Percentiles rank a stretch among this genome's conserved stretches.
Conservation (phyloP, 2,113 vertebrate species). For the Eleginops maclovinus region DNA sequence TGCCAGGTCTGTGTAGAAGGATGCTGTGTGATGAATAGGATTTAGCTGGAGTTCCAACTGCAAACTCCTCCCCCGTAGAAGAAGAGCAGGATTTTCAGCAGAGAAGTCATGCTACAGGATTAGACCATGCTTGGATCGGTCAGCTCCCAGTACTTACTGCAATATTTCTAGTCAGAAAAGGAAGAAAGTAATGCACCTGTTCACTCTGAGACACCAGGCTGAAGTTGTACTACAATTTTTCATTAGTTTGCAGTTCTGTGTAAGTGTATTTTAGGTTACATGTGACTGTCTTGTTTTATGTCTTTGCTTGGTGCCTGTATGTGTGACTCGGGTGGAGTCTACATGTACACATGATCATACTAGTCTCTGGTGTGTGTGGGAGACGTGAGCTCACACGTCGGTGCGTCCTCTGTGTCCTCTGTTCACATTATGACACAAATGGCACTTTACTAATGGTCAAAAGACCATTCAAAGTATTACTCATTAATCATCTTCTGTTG, state of each 20-base stretch:
- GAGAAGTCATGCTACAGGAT: slow-evolving; percentile 75
- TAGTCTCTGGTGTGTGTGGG: not conserved
- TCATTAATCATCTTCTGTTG: slow-evolving; percentile 20
- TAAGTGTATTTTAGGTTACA: slow-evolving; percentile 50
- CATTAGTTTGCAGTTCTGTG: slow-evolving; percentile 36
- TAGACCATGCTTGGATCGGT: slow-evolving; percentile 70
- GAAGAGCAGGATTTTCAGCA: slow-evolving; percentile 70
- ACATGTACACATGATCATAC: not conserved
- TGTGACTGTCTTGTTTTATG: not conserved
- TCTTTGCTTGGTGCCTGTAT: slow-evolving; percentile 8
- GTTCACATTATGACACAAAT: slow-evolving; percentile 22
- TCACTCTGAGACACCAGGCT: slow-evolving; percentile 25
- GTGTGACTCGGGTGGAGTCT: slow-evolving; percentile 17
- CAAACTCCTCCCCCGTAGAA: slow-evolving; percentile 50
- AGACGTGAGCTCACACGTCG: slow-evolving; percentile 13
- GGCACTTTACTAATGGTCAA: slow-evolving; percentile 35
- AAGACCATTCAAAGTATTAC: slow-evolving; percentile 16
- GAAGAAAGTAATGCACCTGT: slow-evolving; percentile 48
- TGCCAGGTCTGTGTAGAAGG: slow-evolving; percentile 74
- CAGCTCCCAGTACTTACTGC: slow-evolving; percentile 68
- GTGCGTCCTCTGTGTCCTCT: not conserved
- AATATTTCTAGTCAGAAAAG: slow-evolving; percentile 69
- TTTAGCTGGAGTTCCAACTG: slow-evolving; percentile 65
- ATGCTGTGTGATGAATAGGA: slow-evolving; percentile 77
- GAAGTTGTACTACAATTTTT: slow-evolving; percentile 64